Evolutionary conservation across 35 echinoderm and acorn worm genomes (phyloP), one percentile per base, ranked within the genome.

Genomic region (Lytechinus pictus): DNA sequence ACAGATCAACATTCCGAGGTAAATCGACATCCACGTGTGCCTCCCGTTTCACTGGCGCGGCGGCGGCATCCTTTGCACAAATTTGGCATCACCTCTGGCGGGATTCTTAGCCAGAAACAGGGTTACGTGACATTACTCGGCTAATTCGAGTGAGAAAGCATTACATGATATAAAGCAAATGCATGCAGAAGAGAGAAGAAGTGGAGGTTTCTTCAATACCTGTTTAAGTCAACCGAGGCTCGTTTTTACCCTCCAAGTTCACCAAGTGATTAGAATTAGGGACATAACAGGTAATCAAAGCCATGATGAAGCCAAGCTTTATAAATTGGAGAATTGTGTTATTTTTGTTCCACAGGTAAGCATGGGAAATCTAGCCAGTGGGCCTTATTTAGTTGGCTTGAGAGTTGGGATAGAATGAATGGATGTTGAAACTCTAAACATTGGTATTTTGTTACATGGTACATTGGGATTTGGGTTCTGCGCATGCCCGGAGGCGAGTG

Each of bases 371-470:
- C 66, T 79, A 79, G 66, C 66, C 66, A n/a, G 19, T n/a, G 66
- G 66, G 66, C n/a, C 66, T 79, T 79, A 19, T 79, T 19, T 6
- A 8, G 19, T 79, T 79, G 16, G 66, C 19, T n/a, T n/a, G 66
- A 5, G 7, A 16, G 66, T 79, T 4, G 61, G 16, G 24, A 71
- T 21, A 71, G 61, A 71, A 58, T 7, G 56, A 58, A 71, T 71
- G 61, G 66, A 79, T 79, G 66, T 79, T 79, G 66, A 79, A 79
- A 79, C 66, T 79, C 66, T 79, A 79, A 79, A 79, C 66, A 79
- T 79, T 79, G 66, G n/a, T n/a, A n/a, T n/a, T n/a, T n/a, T n/a
- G n/a, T n/a, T n/a, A n/a, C n/a, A n/a, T 79, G 66, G 66, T 24
- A 79, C 19, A 79, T 79, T 79, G 66, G 66, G 66, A 79, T 79